Conservation (phyloP, 2,113 vertebrate species). For the Orthonyx spaldingii region DNA sequence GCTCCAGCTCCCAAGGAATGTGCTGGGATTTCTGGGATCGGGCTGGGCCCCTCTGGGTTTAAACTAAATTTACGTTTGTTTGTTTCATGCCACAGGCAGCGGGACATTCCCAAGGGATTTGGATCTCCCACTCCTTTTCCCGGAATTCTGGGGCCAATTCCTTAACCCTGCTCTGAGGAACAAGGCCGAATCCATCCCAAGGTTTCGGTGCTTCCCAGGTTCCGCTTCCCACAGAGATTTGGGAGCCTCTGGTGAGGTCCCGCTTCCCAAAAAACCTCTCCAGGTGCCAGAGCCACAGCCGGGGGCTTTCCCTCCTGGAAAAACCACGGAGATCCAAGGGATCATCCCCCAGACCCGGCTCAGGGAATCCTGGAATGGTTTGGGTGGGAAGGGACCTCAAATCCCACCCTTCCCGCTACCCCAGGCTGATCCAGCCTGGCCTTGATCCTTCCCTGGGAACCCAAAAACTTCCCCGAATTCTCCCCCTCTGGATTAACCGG, state of each 20-base stretch:
- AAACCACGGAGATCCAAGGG: fast-evolving
- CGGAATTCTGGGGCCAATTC: no score
- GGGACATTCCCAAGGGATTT: no score
- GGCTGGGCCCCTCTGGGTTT: no score
- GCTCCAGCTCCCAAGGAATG: no score
- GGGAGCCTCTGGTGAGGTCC: not conserved
- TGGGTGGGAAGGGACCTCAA: not conserved
- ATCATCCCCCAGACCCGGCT: not conserved
- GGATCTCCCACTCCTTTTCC: no score
- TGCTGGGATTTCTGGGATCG: no score
- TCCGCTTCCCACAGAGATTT: not conserved
- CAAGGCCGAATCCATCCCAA: not conserved
- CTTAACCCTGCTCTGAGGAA: no score
- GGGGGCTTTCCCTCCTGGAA: not conserved
- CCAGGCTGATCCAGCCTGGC: not conserved
- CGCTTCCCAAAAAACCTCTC: not conserved
- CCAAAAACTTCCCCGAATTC: not conserved
- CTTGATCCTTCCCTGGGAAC: not conserved
- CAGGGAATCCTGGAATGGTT: no score
- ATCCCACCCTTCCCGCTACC: not conserved
- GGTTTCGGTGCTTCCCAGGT: not conserved
- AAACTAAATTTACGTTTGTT: no score
- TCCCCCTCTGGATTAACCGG: not conserved
- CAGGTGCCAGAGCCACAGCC: not conserved
- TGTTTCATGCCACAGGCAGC: no score